A percentile compares a stretch with the other conserved stretches of the same genome.
Evolutionary conservation across 2,888 invertebrate species (phyloP).

Genomic region (Synergus gifuensis): DNA sequence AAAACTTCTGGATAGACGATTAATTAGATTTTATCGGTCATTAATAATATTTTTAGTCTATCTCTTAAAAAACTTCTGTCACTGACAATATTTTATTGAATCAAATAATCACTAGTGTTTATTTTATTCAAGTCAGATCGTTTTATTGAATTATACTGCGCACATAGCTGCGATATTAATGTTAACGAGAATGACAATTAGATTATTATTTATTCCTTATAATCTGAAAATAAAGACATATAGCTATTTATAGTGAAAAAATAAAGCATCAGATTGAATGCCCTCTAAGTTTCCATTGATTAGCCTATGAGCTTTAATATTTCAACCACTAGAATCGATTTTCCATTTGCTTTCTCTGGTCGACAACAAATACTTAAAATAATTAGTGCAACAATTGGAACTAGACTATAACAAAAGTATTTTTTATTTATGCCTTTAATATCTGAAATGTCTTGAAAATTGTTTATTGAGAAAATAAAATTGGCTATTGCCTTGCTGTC

Average conservation of each 20-base stretch:
- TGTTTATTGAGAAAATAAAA: not conserved
- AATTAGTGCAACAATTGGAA: not conserved
- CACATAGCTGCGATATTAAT: not conserved
- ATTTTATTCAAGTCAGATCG: not conserved
- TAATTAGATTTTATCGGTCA: not conserved
- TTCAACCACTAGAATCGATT: slow-evolving; percentile 4
- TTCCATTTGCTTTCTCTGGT: not conserved
- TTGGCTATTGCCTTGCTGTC: not conserved
- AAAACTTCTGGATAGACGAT: not conserved
- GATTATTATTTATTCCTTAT: not conserved
- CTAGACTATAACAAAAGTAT: not conserved
- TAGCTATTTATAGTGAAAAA: not conserved
- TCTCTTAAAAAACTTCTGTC: not conserved
- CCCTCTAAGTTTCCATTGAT: slow-evolving; percentile 20
- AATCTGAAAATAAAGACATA: not conserved
- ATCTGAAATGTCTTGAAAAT: not conserved
- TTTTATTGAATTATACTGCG: no score
- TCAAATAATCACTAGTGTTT: not conserved
- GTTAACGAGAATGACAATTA: not conserved
- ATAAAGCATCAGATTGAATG: not conserved
- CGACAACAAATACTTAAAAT: not conserved
- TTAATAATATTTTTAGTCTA: not conserved
- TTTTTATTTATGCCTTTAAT: not conserved
- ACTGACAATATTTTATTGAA: not conserved
- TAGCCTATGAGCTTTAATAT: slow-evolving; percentile 17